Percentiles rank a stretch among this genome's conserved stretches.
These are phyloP conservation scores for Protonibea diacanthus DNA, from an alignment of 2,797 vertebrate genomes.

Conservation along the genomic window DNA sequence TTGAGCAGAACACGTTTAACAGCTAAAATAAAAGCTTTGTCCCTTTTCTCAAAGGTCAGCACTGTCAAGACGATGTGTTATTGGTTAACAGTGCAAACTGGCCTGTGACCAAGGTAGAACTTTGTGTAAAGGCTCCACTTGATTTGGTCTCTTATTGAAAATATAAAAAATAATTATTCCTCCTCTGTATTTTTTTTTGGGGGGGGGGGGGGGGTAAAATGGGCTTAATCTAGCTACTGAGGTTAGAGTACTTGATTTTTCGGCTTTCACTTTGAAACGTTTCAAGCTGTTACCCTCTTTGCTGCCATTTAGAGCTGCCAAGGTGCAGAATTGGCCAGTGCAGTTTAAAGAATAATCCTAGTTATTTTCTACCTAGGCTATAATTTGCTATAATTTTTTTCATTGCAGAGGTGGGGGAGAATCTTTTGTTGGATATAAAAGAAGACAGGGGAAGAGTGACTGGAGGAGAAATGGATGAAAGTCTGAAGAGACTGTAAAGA, in stretches of 20 bases:
- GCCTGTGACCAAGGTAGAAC: neutral
- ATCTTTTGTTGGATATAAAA: neutral
- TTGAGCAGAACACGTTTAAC: neutral
- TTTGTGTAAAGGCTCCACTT: neutral
- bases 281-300: conserved; percentile 20
- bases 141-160: neutral
- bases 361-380: neutral
- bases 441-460: neutral
- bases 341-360: conserved; percentile 6
- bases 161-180: too few relatives aligned
- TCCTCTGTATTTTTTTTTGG: too few relatives aligned
- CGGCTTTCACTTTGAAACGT: conserved; percentile 7
- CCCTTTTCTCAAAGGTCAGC: neutral
- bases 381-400: conserved; percentile 6
- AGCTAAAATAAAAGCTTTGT: neutral
- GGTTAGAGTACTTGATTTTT: neutral
- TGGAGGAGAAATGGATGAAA: conserved; percentile 3
- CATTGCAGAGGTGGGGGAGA: neutral
- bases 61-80: neutral
- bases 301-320: neutral
- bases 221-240: neutral
- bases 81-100: neutral
- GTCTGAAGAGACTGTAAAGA: conserved; percentile 1
- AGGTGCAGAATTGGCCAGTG: neutral
- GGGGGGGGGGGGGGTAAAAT: neutral